Conservation (phyloP, 1,140 invertebrate species). For the Potamilus streckersoni region DNA sequence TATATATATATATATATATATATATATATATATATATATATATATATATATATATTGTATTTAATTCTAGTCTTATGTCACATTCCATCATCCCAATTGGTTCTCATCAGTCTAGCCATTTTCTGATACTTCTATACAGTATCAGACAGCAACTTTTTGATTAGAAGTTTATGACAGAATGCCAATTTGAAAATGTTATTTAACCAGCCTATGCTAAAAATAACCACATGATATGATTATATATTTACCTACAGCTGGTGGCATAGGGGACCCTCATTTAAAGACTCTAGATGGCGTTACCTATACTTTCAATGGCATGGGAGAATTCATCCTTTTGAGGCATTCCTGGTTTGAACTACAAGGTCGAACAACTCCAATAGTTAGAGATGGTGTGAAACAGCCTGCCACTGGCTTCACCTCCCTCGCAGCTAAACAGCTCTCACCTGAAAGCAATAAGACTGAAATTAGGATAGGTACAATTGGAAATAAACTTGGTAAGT, state of each 20-base stretch:
- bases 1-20: too few species aligned
- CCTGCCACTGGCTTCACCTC: constrained; percentile 17
- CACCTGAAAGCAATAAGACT: background rate
- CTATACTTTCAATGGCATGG: constrained; percentile 97
- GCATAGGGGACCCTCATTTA: constrained; percentile 89
- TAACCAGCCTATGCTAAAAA: too few species aligned
- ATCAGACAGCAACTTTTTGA: too few species aligned
- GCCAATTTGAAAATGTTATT: too few species aligned
- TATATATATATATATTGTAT: too few species aligned
- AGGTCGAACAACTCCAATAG: background rate
- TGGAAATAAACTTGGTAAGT: constrained; percentile 11
- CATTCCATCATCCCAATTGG: too few species aligned
- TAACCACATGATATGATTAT: too few species aligned
- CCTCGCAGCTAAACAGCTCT: constrained; percentile 7
- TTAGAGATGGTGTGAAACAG: constrained; percentile 1
- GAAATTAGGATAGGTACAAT: constrained; percentile 11
- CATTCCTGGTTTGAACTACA: constrained; percentile 11
- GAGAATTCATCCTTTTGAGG: constrained; percentile 81
- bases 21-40: too few species aligned
- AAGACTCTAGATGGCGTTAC: constrained; percentile 89
- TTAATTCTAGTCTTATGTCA: too few species aligned
- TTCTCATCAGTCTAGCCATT: too few species aligned
- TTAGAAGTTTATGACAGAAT: too few species aligned
- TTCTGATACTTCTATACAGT: too few species aligned
- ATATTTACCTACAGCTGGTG: constrained; percentile 9